Evolutionary conservation across 1,140 invertebrate species (phyloP).

Genomic region (Papilio polyxenes): DNA sequence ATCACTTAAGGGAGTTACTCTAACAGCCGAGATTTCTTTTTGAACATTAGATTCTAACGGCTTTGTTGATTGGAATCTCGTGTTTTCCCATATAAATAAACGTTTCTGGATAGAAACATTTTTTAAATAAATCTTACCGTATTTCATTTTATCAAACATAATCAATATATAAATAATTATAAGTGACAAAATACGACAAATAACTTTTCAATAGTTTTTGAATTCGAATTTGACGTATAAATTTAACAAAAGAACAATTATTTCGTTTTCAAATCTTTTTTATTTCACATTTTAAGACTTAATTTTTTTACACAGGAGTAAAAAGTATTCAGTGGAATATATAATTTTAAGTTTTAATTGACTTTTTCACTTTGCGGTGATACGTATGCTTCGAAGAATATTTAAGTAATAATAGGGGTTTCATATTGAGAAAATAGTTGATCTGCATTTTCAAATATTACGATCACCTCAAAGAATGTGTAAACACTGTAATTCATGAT

Average conservation of each 20-base stretch:
- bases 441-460: not conserved
- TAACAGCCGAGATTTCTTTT: slow-evolving; percentile 17
- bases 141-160: slow-evolving; percentile 34
- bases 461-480: not conserved
- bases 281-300: not conserved
- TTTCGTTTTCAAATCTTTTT: slow-evolving; percentile 29
- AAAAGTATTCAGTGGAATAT: not conserved
- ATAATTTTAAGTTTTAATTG: not conserved
- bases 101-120: slow-evolving; percentile 17
- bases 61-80: slow-evolving; percentile 46
- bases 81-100: slow-evolving; percentile 20
- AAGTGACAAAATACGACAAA: slow-evolving; percentile 20
- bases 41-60: slow-evolving; percentile 43
- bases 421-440: not conserved
- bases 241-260: slow-evolving; percentile 35
- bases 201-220: slow-evolving; percentile 24
- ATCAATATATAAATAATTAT: slow-evolving; percentile 16
- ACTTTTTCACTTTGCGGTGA: too few relatives aligned
- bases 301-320: not conserved
- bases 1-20: slow-evolving; percentile 43
- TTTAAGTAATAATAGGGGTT: not conserved
- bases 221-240: not conserved
- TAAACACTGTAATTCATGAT: slow-evolving; percentile 36
- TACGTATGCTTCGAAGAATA: not conserved
- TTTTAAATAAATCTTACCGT: slow-evolving; percentile 23